Evolutionary conservation across 2,888 invertebrate genomes (phyloP).

Genomic region (Diarsia rubi): DNA sequence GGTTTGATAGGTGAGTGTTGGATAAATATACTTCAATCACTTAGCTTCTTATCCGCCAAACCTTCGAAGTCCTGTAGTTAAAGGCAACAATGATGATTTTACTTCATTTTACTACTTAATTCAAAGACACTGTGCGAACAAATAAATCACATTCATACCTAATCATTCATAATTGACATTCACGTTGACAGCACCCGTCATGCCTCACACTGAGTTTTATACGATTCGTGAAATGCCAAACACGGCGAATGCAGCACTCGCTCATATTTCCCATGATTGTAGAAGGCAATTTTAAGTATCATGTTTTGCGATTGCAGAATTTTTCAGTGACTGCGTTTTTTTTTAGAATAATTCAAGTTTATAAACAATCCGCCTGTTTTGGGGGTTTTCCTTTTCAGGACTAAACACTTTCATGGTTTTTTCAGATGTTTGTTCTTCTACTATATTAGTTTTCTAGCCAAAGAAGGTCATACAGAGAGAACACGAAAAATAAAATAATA

Average conservation of each 20-base stretch:
- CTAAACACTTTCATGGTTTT: not conserved
- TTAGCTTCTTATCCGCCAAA: not conserved
- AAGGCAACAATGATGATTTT: not conserved
- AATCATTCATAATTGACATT: constrained; percentile 43
- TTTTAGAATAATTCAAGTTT: not conserved
- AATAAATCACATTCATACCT: constrained; percentile 21
- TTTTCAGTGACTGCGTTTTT: not conserved
- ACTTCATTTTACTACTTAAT: not conserved
- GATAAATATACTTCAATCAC: too few relatives aligned
- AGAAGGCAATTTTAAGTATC: constrained; percentile 12
- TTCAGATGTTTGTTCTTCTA: not conserved
- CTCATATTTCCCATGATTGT: constrained; percentile 14
- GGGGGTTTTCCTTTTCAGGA: not conserved
- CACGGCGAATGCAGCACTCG: not conserved
- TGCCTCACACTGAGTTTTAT: constrained; percentile 32
- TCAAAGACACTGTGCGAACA: not conserved
- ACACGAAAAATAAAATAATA: not conserved
- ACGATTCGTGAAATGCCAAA: constrained; percentile 54
- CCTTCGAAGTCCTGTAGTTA: not conserved
- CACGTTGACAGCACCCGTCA: constrained; percentile 20
- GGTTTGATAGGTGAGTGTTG: not conserved
- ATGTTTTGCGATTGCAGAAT: not conserved
- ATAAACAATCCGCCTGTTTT: not conserved
- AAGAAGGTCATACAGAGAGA: not conserved
- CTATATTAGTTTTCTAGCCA: not conserved